Conservation (phyloP, 1,140 invertebrate genomes). For the Cryptotermes secundus region DNA sequence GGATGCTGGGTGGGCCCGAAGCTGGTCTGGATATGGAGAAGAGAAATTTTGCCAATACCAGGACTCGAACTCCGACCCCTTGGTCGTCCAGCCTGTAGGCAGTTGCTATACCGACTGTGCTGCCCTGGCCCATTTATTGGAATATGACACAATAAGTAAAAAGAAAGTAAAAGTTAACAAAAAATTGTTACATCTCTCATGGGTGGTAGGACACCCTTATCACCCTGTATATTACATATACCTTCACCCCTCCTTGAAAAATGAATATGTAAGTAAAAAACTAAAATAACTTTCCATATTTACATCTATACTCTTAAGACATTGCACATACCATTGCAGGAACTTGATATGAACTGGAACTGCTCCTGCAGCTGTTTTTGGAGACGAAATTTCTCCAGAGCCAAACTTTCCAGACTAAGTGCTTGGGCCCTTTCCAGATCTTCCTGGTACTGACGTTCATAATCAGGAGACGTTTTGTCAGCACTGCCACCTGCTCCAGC, state of each 20-base stretch:
- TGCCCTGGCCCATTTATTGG: no score
- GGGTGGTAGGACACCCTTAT: no score
- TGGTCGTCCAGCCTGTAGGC: no score
- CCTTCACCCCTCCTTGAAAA: neutral
- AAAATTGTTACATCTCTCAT: no score
- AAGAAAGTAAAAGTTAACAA: no score
- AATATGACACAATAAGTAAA: no score
- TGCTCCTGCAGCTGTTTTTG: constrained; percentile 29
- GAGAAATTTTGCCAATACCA: no score
- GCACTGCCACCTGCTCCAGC: neutral
- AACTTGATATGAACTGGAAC: neutral
- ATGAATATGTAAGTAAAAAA: neutral
- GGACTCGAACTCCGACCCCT: no score
- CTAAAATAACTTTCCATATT: neutral
- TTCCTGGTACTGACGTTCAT: constrained; percentile 79
- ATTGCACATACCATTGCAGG: neutral
- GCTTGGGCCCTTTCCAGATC: constrained; percentile 83
- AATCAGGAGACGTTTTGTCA: constrained; percentile 52
- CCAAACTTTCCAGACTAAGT: constrained; percentile 79
- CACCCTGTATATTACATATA: no score
- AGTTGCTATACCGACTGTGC: no score
- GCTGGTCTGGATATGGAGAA: no score
- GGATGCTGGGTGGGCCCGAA: no score
- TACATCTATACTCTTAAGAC: neutral
- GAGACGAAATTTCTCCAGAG: constrained; percentile 75